Evolutionary conservation across 2,888 invertebrate genomes (phyloP).

Genomic region (Drosophila barbarae): DNA sequence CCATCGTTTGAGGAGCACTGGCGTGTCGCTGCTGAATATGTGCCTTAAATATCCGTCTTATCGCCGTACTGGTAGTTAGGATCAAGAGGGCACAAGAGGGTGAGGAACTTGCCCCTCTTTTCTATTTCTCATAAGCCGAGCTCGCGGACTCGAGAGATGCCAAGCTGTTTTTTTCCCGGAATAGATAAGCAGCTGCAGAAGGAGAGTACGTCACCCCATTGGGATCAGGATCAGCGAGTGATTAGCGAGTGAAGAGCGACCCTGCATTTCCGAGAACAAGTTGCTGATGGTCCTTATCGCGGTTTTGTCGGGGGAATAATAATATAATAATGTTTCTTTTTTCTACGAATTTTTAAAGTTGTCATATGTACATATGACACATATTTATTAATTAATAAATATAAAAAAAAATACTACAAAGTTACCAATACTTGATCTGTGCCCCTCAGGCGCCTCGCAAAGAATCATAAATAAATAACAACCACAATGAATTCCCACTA

Average conservation of each 20-base stretch:
- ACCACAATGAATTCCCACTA: constrained; percentile 23
- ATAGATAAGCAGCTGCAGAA: background rate
- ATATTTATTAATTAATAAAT: constrained; percentile 18
- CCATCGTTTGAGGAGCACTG: background rate
- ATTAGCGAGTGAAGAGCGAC: too few species aligned
- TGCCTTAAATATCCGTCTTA: background rate
- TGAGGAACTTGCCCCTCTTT: background rate
- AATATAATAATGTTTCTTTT: background rate
- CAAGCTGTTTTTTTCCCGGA: background rate
- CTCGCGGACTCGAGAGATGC: background rate
- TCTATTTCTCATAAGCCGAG: too few species aligned
- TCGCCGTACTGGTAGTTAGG: background rate
- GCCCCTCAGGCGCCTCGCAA: constrained; percentile 17
- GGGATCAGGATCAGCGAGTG: too few species aligned
- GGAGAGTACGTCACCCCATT: too few species aligned
- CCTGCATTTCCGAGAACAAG: background rate
- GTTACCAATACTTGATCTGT: constrained; percentile 28
- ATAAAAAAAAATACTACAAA: constrained; percentile 14
- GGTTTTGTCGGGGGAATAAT: background rate
- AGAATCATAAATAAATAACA: constrained; percentile 37
- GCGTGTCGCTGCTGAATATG: background rate
- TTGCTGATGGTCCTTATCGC: background rate
- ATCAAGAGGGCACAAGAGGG: too few species aligned
- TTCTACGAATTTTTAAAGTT: background rate
- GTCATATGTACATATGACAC: constrained; percentile 16